Conservation (phyloP, 2,797 vertebrate genomes). For the Molossus alvarezi region DNA sequence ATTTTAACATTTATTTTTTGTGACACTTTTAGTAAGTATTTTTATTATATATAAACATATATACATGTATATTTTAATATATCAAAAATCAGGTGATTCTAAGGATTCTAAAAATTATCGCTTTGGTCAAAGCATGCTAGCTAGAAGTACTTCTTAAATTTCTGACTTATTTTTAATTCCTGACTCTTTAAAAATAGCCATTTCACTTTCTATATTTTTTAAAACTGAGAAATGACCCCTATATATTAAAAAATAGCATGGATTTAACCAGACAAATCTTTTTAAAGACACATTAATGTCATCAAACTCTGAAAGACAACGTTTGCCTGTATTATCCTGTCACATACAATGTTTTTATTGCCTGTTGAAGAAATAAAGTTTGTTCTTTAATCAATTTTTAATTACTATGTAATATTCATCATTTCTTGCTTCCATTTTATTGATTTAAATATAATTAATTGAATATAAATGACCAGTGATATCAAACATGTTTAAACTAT, state of each 20-base stretch:
- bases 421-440: neutral
- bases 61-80: neutral
- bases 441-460: constrained; percentile 13
- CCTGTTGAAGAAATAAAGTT: neutral
- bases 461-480: neutral
- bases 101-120: neutral
- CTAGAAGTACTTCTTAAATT: constrained; percentile 38
- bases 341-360: constrained; percentile 11
- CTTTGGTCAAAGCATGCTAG: neutral
- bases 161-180: constrained; percentile 4
- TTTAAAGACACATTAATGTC: neutral
- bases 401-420: neutral
- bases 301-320: constrained; percentile 26
- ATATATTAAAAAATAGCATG: neutral
- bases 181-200: neutral
- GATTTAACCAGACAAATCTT: neutral
- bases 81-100: neutral
- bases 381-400: neutral
- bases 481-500: neutral
- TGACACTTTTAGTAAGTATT: constrained; percentile 37
- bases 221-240: neutral
- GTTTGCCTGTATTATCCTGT: constrained; percentile 4
- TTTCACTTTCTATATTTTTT: constrained; percentile 25
- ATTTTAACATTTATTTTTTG: neutral
- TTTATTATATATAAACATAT: neutral